Evolutionary conservation across 2,888 invertebrate genomes (phyloP).

Genomic region (Ennomos fuscantarius): DNA sequence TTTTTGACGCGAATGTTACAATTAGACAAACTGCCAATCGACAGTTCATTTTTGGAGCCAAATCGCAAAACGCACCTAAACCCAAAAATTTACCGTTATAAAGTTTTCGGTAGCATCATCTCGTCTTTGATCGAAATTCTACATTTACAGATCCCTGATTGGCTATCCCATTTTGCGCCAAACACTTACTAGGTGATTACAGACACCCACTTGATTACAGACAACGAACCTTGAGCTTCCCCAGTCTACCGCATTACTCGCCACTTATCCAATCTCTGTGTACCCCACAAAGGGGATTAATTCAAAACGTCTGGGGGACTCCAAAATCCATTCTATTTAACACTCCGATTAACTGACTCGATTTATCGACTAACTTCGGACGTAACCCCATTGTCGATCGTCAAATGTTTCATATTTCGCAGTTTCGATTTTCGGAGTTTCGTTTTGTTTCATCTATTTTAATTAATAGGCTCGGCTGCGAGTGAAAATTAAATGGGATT

Average conservation of each 20-base stretch:
- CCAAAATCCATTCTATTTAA: slow-evolving; percentile 59
- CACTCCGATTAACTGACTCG: slow-evolving; percentile 62
- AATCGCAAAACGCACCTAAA: too few species aligned
- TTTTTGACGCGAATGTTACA: too few species aligned
- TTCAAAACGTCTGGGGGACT: slow-evolving; percentile 52
- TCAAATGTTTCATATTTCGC: slow-evolving; percentile 43
- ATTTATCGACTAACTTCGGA: slow-evolving; percentile 59
- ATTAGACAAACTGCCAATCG: too few species aligned
- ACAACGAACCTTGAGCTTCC: slow-evolving; percentile 8
- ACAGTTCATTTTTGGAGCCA: too few species aligned
- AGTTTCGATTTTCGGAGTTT: slow-evolving; percentile 24
- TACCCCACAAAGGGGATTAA: slow-evolving; percentile 48
- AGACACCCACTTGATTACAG: slow-evolving; percentile 15
- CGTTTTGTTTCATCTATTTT: slow-evolving; percentile 21
- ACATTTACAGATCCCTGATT: too few species aligned
- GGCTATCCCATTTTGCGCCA: too few species aligned
- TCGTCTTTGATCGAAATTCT: too few species aligned
- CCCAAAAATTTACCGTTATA: too few species aligned
- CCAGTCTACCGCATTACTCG: slow-evolving; percentile 13
- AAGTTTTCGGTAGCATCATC: too few species aligned
- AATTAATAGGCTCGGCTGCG: slow-evolving; percentile 12
- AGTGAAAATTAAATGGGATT: background rate
- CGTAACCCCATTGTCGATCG: slow-evolving; percentile 39
- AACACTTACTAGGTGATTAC: background rate
- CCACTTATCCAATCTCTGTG: slow-evolving; percentile 33